Conservation (phyloP, 2,888 invertebrate species). For the Euzetes globulus region DNA sequence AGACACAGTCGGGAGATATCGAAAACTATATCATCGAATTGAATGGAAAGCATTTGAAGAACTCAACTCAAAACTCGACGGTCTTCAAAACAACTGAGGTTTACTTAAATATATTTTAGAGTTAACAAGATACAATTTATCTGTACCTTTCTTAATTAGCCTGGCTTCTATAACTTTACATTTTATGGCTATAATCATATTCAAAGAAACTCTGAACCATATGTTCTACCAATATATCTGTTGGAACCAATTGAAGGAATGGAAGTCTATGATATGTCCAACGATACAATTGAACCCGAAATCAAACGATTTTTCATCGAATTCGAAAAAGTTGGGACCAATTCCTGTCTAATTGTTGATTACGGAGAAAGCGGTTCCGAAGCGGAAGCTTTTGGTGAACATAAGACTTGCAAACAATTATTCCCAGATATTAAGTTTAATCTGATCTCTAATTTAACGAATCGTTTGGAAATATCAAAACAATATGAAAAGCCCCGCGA, state of each 20-base stretch:
- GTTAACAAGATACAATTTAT: background rate
- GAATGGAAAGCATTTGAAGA: constrained; percentile 39
- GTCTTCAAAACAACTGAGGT: constrained; percentile 39
- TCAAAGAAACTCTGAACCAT: constrained; percentile 41
- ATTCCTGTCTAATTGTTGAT: constrained; percentile 41
- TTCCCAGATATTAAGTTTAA: background rate
- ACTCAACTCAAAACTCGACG: constrained; percentile 36
- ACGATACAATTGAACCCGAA: constrained; percentile 41
- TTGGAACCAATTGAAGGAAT: constrained; percentile 42
- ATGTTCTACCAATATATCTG: constrained; percentile 38
- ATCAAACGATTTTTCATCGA: constrained; percentile 41
- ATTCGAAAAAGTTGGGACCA: constrained; percentile 41
- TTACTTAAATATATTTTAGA: background rate
- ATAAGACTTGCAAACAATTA: constrained; percentile 10
- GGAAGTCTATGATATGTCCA: constrained; percentile 40
- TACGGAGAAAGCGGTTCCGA: constrained; percentile 39
- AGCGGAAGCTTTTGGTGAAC: constrained; percentile 5
- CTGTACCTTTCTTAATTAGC: constrained; percentile 36
- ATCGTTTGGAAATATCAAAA: background rate
- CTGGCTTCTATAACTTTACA: constrained; percentile 42
- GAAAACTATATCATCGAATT: constrained; percentile 40
- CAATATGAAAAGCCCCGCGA: constrained; percentile 29
- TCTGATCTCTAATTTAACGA: background rate
- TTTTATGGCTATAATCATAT: constrained; percentile 42
- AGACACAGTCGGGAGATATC: constrained; percentile 40